phyloP scores from a whole-genome alignment of 2,888 invertebrate genomes.

The Cephus nigrinus region DNA sequence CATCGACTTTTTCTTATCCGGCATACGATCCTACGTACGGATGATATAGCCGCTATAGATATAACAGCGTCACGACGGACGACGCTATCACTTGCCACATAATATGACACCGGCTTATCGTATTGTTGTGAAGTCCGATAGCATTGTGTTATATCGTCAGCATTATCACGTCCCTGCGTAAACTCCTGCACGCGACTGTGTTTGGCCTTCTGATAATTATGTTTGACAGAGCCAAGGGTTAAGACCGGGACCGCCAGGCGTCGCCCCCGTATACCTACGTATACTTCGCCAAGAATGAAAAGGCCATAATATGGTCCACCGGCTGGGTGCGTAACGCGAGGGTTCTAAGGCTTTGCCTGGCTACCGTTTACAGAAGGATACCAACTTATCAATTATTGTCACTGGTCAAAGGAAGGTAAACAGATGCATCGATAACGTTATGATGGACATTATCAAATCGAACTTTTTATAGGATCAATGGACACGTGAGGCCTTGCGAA shows the following conservation, averaged over 20 bases:
- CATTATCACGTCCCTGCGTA: constrained; percentile 22
- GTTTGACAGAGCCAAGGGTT: constrained; percentile 26
- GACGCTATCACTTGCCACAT: constrained; percentile 8
- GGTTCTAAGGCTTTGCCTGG: neutral
- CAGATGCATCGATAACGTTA: neutral
- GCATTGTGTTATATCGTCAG: constrained; percentile 20
- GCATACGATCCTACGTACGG: neutral
- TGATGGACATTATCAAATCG: neutral
- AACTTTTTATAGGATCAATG: neutral
- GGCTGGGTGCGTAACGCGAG: neutral
- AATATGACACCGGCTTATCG: constrained; percentile 27
- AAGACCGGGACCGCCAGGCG: constrained; percentile 5
- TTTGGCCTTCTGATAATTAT: constrained; percentile 38
- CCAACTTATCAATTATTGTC: neutral
- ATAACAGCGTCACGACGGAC: neutral
- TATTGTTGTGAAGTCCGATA: constrained; percentile 24
- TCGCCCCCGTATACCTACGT: neutral
- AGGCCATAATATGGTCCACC: neutral
- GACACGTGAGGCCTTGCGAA: neutral
- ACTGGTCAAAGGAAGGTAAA: neutral
- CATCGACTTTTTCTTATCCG: neutral
- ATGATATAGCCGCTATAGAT: neutral
- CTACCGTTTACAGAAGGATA: neutral
- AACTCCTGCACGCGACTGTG: constrained; percentile 24
- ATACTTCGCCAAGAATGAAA: neutral